These are phyloP conservation scores for Lasioglossum figueresi DNA, from an alignment of 2,888 invertebrate species.

Conservation along the genomic window DNA sequence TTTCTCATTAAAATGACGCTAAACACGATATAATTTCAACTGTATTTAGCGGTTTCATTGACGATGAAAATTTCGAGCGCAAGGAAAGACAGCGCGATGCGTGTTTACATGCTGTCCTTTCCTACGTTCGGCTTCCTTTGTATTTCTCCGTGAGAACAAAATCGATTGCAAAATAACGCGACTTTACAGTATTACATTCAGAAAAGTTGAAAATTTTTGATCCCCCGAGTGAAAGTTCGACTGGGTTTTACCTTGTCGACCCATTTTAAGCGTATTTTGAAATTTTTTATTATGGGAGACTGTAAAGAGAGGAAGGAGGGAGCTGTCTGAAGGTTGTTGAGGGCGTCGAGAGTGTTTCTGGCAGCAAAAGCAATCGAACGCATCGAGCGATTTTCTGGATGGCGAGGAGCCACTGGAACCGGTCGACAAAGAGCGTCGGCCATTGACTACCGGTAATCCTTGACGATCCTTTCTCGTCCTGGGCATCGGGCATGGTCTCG, in stretches of 20 bases:
- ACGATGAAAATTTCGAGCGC: too few species aligned
- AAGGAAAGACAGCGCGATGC: too few species aligned
- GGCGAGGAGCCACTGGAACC: constrained; percentile 36
- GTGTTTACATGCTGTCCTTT: too few species aligned
- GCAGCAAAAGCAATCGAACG: neutral
- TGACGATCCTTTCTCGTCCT: constrained; percentile 72
- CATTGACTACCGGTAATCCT: constrained; percentile 70
- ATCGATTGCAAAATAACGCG: too few species aligned
- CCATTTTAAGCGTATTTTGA: neutral
- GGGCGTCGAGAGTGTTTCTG: neutral
- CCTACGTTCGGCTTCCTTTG: too few species aligned
- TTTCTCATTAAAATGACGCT: too few species aligned
- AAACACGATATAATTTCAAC: too few species aligned
- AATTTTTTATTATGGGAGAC: neutral
- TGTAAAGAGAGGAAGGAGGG: neutral
- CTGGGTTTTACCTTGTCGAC: neutral
- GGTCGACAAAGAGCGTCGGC: constrained; percentile 54
- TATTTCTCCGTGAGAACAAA: too few species aligned
- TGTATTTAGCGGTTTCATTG: too few species aligned
- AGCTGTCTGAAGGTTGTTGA: neutral
- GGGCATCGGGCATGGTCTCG: constrained; percentile 44
- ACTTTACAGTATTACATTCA: too few species aligned
- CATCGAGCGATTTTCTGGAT: constrained; percentile 9
- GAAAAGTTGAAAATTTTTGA: too few species aligned
- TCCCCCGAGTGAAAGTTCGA: too few species aligned